A percentile compares a stretch with the other conserved stretches of the same genome.
Evolutionary conservation across 2,888 invertebrate species (phyloP).

Genomic region (Eupithecia abbreviata): DNA sequence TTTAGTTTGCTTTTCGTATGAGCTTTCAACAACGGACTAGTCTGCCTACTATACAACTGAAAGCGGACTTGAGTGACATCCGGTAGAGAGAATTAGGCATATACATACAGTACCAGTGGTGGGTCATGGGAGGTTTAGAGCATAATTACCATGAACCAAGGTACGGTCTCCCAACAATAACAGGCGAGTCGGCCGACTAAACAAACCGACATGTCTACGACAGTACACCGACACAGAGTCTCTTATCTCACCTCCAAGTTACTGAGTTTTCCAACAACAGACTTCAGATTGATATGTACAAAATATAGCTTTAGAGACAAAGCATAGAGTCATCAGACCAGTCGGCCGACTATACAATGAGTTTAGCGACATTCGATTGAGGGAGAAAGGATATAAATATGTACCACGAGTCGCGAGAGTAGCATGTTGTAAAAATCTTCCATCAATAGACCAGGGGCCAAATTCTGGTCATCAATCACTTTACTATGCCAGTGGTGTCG

Average conservation of each 20-base stretch:
- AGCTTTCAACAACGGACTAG: not conserved
- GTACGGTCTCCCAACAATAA: no score
- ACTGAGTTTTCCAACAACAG: not conserved
- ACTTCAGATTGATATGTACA: not conserved
- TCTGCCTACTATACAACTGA: slow-evolving; percentile 87
- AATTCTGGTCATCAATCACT: no score
- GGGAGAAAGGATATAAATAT: slow-evolving; percentile 67
- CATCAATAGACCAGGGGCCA: not conserved
- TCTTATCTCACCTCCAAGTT: not conserved
- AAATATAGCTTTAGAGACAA: no score
- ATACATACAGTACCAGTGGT: no score
- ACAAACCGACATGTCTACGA: no score
- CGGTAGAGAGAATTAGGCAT: slow-evolving; percentile 72
- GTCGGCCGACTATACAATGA: slow-evolving; percentile 72
- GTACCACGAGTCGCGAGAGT: not conserved
- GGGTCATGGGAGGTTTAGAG: no score
- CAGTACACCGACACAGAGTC: not conserved
- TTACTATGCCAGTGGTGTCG: no score
- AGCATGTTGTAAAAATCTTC: not conserved
- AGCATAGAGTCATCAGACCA: not conserved
- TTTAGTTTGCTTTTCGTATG: not conserved
- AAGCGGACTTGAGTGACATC: slow-evolving; percentile 97
- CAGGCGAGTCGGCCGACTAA: no score
- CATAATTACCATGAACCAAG: no score
- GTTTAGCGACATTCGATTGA: slow-evolving; percentile 91